Base-by-base conservation (phyloP, 2,888 invertebrate genomes). In the Mechanitis mazaeus region DNA sequence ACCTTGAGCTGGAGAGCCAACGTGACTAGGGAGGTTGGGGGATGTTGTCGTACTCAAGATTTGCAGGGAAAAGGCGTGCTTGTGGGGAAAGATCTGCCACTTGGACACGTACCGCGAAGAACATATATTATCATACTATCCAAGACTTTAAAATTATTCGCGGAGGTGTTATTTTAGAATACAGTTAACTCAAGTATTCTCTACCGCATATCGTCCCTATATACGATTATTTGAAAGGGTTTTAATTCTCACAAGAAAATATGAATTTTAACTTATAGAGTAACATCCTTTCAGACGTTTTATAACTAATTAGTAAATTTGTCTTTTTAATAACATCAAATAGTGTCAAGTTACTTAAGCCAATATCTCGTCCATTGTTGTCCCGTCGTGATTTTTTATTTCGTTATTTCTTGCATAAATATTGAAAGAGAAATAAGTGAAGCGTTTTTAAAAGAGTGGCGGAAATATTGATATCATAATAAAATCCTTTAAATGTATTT, bases 31-130 rank as follows among this genome's bases (percentile, higher is more conserved):
- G 75, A 74, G 70, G 73, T 73, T 71, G 70, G 71, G 74, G 77
- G 80, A 77, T 81, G 79, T 83, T 81, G 80, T 81, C 80, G 81
- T 75, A 81, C 81, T 85, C 76, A 78, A 84, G 82, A 81, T 83
- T 82, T 83, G 79, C 81, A 80, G 76, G 75, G 75, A 75, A 77
- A 76, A 77, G 74, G 76, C 71, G 69, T 71, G 69, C 73, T 75
- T 70, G 71, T 66, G 72, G 68, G 73, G 73, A 72, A 66, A 72
- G 67, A 73, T 60, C 65, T 59, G 69, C 80, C 83, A 84, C 85
- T 87, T 85, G 85, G 84, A 84, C 88, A 88, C 87, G 86, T 87
- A 83, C 75, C 55, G 47, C 38, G 55, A 54, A 56, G 56, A 64
- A 60, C 60, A 55, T 50, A 56, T 46, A 46, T 57, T 45, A 60